phyloP scores from a whole-genome alignment of 2,888 invertebrate species.

The Scaptomyza caliginosa region DNA sequence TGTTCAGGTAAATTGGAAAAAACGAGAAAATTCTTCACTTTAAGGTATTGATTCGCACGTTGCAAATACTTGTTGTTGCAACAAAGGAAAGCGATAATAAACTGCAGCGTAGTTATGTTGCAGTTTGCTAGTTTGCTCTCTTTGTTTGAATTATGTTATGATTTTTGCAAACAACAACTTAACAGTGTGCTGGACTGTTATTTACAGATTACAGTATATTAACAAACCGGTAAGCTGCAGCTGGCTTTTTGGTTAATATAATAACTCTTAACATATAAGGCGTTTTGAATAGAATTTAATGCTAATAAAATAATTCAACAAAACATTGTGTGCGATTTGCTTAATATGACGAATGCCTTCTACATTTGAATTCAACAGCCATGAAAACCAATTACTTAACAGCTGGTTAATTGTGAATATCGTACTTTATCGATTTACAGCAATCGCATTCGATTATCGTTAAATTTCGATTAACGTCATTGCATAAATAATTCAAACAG shows the following conservation, averaged over 20 bases:
- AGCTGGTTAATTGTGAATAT: background rate
- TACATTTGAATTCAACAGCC: background rate
- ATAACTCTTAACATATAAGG: too few relatives aligned
- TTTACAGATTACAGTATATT: conserved; percentile 26
- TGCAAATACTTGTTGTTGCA: conserved; percentile 27
- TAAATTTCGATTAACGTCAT: background rate
- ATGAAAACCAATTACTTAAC: background rate
- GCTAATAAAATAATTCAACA: background rate
- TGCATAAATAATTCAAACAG: too few relatives aligned
- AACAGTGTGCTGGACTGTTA: conserved; percentile 20
- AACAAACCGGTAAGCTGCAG: conserved; percentile 5
- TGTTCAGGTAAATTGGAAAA: conserved; percentile 8
- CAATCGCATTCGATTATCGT: background rate
- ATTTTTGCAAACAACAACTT: conserved; percentile 2
- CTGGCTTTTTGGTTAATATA: too few relatives aligned
- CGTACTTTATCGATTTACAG: background rate
- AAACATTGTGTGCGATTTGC: background rate
- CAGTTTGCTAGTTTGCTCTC: conserved; percentile 31
- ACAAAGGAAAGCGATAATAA: conserved; percentile 44
- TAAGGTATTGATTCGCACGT: background rate
- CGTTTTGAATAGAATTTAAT: background rate
- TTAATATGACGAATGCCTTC: background rate
- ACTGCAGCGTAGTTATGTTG: conserved; percentile 34
- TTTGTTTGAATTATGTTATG: conserved; percentile 44
- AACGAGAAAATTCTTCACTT: background rate